Evolutionary conservation across 35 echinoderm and acorn worm genomes (phyloP), one percentile per base, ranked within the genome.

Genomic region (Ophiothrix spiculata): DNA sequence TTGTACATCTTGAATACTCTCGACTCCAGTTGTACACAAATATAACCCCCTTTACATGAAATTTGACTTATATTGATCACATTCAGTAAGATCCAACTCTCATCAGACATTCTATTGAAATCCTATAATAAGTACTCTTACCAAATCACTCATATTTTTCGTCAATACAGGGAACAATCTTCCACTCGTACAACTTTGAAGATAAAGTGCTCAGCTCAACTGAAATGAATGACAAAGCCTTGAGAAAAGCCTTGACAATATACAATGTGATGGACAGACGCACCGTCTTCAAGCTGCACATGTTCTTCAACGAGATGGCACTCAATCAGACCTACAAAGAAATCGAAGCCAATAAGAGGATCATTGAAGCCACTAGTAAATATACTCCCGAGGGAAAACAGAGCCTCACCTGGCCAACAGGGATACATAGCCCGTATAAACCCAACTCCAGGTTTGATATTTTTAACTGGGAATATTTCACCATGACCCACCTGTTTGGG

Each of bases 401-500:
- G 19, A 90, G 85, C 23, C 32, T 94, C 21, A 91, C 88, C 19
- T 99, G 96, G 96, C 96, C 96, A 17, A 91, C 87, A 1, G 96
- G 96, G 35, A 81, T 69, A 34, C 86, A 86, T 29, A 79, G 83
- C 11, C 89, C 96, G 21, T 99, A 86, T 38, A 99, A 99, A 25
- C 49, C 89, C 13, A 88, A 28, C 25, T 25, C 89, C 13, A 41
- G 91, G 4, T 99, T 94, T 78, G 96, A 99, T 37, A 82, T 99
- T 6, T 89, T 99, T 77, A 90, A 77, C 12, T 99, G 96, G 96
- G 89, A 99, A 49, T 99, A 99, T 77, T 99, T 99, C 80, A 94
- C 92, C 36, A 93, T 91, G 92, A 98, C 95, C 0, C 95, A 98
- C 56, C 64, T 98, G 25, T 98, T 84, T 81, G 96, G 87, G 33